These are phyloP conservation scores for Notiomystis cincta DNA, from an alignment of 2,113 vertebrate genomes.

Conservation along the genomic window DNA sequence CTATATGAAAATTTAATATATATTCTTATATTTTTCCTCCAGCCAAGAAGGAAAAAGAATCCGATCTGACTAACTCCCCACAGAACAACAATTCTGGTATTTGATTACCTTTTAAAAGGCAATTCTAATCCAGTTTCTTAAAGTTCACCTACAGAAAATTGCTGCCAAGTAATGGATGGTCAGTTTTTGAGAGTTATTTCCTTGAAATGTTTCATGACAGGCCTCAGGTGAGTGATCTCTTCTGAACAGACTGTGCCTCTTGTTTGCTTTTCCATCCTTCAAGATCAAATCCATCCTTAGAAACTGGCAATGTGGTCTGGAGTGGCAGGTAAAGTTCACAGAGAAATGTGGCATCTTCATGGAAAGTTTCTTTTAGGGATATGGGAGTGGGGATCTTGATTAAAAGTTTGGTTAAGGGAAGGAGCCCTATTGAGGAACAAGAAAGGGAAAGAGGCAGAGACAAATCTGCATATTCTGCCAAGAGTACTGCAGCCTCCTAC, in stretches of 20 bases:
- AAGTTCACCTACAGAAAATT: background rate
- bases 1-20: background rate
- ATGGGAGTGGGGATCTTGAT: background rate
- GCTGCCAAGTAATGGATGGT: background rate
- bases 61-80: background rate
- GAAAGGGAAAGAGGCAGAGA: background rate
- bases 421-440: background rate
- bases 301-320: background rate
- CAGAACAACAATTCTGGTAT: background rate
- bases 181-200: background rate
- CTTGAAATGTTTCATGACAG: background rate
- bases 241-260: background rate
- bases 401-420: background rate
- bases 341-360: background rate
- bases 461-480: background rate
- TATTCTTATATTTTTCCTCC: background rate
- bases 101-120: background rate
- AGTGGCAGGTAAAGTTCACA: background rate
- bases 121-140: background rate
- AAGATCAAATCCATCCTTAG: background rate
- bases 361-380: background rate
- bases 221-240: background rate
- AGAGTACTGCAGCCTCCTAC: background rate
- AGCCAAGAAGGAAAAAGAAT: background rate
- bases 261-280: background rate